Evolutionary conservation across 2,888 invertebrate genomes (phyloP).

Genomic region (Cephalotes varians): DNA sequence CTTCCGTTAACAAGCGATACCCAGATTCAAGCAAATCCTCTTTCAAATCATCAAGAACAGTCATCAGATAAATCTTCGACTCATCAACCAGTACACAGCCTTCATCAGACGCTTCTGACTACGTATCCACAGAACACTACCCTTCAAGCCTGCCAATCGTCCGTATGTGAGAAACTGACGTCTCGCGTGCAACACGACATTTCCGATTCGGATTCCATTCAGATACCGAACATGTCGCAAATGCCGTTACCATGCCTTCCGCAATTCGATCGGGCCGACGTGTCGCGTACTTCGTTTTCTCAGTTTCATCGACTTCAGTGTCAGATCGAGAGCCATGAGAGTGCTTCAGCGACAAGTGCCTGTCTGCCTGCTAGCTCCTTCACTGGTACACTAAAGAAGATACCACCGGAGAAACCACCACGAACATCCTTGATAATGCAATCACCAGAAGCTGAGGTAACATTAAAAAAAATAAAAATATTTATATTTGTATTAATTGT

Average conservation of each 20-base stretch:
- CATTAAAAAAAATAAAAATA: conserved; percentile 25
- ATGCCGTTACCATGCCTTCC: conserved; percentile 81
- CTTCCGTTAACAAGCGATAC: conserved; percentile 62
- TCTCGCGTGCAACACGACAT: conserved; percentile 80
- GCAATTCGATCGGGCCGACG: conserved; percentile 81
- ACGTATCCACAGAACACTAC: conserved; percentile 70
- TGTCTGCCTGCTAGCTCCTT: conserved; percentile 69
- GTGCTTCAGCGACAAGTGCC: conserved; percentile 52
- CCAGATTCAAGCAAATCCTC: conserved; percentile 72
- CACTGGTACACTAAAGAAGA: conserved; percentile 83
- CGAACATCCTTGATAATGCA: conserved; percentile 84
- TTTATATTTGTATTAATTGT: background rate
- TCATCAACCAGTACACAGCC: conserved; percentile 70
- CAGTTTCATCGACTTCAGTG: conserved; percentile 81
- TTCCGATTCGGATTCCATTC: conserved; percentile 74
- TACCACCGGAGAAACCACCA: conserved; percentile 84
- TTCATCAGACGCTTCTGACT: conserved; percentile 77
- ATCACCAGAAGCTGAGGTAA: conserved; percentile 84
- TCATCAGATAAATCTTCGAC: conserved; percentile 68
- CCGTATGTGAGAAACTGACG: conserved; percentile 80
- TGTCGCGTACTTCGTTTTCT: conserved; percentile 78
- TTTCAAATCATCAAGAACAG: conserved; percentile 76
- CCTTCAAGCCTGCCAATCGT: conserved; percentile 76
- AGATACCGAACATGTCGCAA: conserved; percentile 81
- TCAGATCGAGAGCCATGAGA: conserved; percentile 75